These are phyloP conservation scores for Xenopus laevis DNA, from an alignment of 2,113 vertebrate species.

Conservation along the genomic window DNA sequence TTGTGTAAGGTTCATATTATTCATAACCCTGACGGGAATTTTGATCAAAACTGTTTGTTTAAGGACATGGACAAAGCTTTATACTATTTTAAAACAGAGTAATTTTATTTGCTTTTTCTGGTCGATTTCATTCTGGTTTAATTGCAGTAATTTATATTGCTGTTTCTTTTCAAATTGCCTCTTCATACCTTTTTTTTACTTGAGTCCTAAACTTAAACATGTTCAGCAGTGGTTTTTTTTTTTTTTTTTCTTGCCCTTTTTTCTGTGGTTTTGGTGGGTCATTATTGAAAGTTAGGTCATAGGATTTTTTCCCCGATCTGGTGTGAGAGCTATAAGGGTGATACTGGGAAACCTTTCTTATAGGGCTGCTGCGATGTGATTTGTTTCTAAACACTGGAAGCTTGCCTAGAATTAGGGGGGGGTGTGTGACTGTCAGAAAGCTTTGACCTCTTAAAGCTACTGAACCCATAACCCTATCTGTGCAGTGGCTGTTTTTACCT, in stretches of 20 bases:
- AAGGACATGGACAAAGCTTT: background rate
- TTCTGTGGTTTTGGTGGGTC: constrained; percentile 16
- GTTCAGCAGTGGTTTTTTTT: background rate
- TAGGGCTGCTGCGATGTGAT: constrained; percentile 65
- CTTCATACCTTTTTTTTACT: background rate
- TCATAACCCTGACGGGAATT: background rate
- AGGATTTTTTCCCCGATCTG: constrained; percentile 50
- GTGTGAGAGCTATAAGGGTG: constrained; percentile 59
- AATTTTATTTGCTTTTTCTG: constrained; percentile 1
- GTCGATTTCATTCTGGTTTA: constrained; percentile 11
- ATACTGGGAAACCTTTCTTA: constrained; percentile 66
- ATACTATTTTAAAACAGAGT: too few relatives aligned
- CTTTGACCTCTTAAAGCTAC: constrained; percentile 79
- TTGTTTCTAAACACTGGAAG: constrained; percentile 77
- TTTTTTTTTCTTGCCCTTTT: background rate
- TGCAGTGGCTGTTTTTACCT: constrained; percentile 52
- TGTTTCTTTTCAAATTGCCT: background rate
- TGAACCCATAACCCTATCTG: constrained; percentile 64
- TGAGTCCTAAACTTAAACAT: background rate
- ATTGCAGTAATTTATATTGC: background rate
- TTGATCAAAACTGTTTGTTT: constrained; percentile 17
- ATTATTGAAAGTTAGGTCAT: constrained; percentile 32
- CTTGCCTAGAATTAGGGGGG: constrained; percentile 60
- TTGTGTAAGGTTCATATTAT: background rate
- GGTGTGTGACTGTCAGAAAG: constrained; percentile 69